phyloP scores from a whole-genome alignment of 1,140 invertebrate species.

The Steinernema feltiae region DNA sequence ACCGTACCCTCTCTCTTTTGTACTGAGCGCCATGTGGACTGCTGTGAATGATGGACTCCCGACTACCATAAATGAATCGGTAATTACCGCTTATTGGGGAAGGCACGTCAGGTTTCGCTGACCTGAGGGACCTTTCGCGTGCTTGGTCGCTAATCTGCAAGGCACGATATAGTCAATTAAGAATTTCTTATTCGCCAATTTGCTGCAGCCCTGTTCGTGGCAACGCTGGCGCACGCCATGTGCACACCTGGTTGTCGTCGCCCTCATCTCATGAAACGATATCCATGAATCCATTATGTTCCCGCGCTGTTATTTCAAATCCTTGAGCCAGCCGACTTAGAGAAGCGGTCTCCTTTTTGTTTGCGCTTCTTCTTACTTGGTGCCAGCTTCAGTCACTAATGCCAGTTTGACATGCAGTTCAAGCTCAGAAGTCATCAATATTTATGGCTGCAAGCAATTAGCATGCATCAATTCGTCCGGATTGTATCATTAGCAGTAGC shows the following conservation, averaged over 20 bases:
- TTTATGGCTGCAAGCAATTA: neutral
- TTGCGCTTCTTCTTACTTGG: neutral
- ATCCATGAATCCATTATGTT: constrained; percentile 10
- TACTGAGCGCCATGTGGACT: neutral
- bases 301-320: neutral
- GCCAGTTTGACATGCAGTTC: neutral
- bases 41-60: neutral
- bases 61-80: neutral
- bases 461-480: neutral
- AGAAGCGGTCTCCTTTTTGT: neutral
- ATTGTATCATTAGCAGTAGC: neutral
- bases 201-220: neutral
- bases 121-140: neutral
- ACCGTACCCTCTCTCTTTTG: neutral
- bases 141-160: neutral
- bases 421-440: neutral
- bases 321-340: too few relatives aligned
- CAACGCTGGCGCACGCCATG: neutral
- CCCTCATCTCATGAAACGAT: neutral
- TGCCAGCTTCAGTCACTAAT: neutral
- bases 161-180: neutral
- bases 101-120: neutral
- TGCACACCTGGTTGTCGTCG: neutral
- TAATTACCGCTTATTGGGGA: neutral
- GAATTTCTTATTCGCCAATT: constrained; percentile 12